Base-by-base conservation (phyloP, 2,888 invertebrate species). In the Clostera curtula region DNA sequence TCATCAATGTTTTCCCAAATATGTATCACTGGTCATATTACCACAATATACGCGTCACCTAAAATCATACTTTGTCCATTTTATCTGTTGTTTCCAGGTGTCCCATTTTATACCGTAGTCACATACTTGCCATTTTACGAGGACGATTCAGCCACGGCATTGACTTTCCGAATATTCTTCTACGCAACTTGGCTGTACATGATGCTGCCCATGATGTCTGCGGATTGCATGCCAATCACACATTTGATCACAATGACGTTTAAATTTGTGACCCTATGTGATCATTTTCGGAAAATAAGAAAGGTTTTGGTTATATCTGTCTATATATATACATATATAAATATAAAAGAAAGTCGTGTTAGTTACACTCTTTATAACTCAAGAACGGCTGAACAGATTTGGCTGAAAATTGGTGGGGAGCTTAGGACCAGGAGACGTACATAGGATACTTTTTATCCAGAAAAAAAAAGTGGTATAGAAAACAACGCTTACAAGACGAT, bases 171-270 rank as follows among this genome's bases (percentile, higher is more conserved):
- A 12, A 50, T 75, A 24, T 73, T 76, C 28, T 80, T 80, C 45
- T 77, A 76, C 38, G 28, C 65, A 5, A 75, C 70, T 2, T 80
- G 76, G 77, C 24, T 75, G 16, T 76, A 76, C 31, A 74, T 79
- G 77, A 80, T 79, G 80, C 46, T 77, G 2, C 77, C 77, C 0
- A 79, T 80, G 79, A 74, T 80, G 67, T 66, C 73, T 1, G 67
- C 72, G 0, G 80, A 80, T 47, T 75, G 76, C 33, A 56, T 77
- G 69, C 75, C 79, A 1, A 79, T 79, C 30, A 56, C 66, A 4
- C 75, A 79, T 39, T 61, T 80, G 13, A 70, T 79, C 12, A 49
- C 49, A 3, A 54, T 77, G 49, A 49, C 71, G 1, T 65, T 57
- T 27, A 79, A 80, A 43, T 80, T 79, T 43, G 49, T 67, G n/a